Evolutionary conservation across 2,113 vertebrate genomes (phyloP), one percentile per base, ranked within the genome.

Genomic region (Actenoides hombroni): DNA sequence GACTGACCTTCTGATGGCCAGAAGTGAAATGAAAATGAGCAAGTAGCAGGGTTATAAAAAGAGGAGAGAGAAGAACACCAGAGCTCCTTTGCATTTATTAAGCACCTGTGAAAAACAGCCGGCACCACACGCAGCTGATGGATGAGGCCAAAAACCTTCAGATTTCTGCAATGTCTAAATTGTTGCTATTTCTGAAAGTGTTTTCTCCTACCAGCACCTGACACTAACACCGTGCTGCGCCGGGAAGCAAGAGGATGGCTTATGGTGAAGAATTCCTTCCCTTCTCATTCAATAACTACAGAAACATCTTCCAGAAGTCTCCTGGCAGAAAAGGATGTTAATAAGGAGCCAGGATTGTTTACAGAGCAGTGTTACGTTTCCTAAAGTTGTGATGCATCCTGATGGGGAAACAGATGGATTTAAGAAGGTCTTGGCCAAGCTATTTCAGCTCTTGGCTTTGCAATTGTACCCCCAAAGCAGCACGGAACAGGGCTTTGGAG

Each of bases 61-160:
- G 64, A 94, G 69, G 51, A n/a, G 59, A 78, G 73, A 70, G 91
- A 75, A 74, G 92, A 94, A 75, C 77, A 75, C 76, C 80, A 70
- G 21, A 90, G 60, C 76, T 83, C 4, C 10, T 86, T 70, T 57
- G 49, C 65, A 60, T 94, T 92, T 83, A 94, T 81, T 70, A 84
- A 92, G 61, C 84, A 94, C 74, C 94, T 84, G 59, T 67, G 87
- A 92, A 88, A 96, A 89, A 64, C 88, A 93, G 88, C 88, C 3
- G 5, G 70, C 73, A 67, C 79, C 76, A 69, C 65, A 61, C 0
- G 19, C 54, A 49, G 92, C 63, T 80, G 68, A 91, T 14, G 76
- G 83, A 35, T 37, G 60, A 92, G n/a, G 79, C 76, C 80, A 73
- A 77, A 90, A 94, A 9, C 40, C 76, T 35, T 51, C 1, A 13